Evolutionary conservation across 2,888 invertebrate species (phyloP), one percentile per base, ranked within the genome.

Genomic region (Caenorhabditis wallacei): DNA sequence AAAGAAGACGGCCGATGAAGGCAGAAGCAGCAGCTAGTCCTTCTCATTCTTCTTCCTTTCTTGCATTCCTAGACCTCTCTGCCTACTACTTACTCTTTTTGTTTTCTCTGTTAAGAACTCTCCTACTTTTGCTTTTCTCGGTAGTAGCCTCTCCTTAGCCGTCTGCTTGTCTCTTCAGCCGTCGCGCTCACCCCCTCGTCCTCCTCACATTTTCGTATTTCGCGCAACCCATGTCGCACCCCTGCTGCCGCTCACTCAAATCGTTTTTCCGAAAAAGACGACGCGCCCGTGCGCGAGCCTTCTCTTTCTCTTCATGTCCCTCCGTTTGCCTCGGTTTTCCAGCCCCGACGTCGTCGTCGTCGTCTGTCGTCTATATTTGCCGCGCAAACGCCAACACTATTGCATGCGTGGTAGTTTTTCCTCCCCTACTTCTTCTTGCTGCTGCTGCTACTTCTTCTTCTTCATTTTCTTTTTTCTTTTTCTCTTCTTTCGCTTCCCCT

Each of bases 161-260:
- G 66, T 82, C 78, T 82, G 66, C 69, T 70, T 57, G 64, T 68
- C 76, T 78, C 76, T 66, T 37, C 30, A 18, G 46, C 24, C 16
- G 59, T 82, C 68, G 69, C 78, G 64, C 68, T 57, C 61, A 4
- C 30, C 13, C 11, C 40, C 16, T 16, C 40, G 40, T 53, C 69
- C 64, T n/a, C n/a, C n/a, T n/a, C n/a, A n/a, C 69, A 57, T 64
- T 81, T 70, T 76, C 69, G 51, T 57, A 74, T 75, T 70, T 66
- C 71, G 69, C 78, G 78, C 78, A 78, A 78, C 78, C 69, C 69
- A 69, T 69, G 78, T 78, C 63, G 69, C 78, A 63, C 78, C 76
- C 59, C 59, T 78, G 61, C 76, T 68, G 76, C 76, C 69, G 78
- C 78, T 69, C 69, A 59, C 78, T 61, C 78, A 78, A 78, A 78